A percentile compares a stretch with the other conserved stretches of the same genome.
phyloP scores from a whole-genome alignment of 2,888 invertebrate genomes.

The Incurvaria masculella region DNA sequence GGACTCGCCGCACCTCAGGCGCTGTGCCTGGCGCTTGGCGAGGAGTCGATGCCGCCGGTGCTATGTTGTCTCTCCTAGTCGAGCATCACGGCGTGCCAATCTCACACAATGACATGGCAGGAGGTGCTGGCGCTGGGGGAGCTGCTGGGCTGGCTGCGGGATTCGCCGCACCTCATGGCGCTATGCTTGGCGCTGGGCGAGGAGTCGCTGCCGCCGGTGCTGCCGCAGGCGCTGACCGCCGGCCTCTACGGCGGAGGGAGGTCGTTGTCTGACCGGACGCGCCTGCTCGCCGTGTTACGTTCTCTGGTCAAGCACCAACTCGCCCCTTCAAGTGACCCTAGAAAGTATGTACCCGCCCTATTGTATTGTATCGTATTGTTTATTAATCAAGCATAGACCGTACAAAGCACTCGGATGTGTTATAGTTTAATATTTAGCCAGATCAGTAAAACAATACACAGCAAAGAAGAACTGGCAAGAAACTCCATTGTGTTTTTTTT shows the following conservation, averaged over 20 bases:
- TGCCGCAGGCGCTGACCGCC: slow-evolving; percentile 36
- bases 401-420: too few species aligned
- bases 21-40: slow-evolving; percentile 42
- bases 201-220: slow-evolving; percentile 35
- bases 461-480: too few species aligned
- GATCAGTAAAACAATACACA: too few species aligned
- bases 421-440: too few species aligned
- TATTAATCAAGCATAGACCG: too few species aligned
- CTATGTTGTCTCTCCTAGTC: too few species aligned
- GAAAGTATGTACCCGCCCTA: slow-evolving; percentile 36
- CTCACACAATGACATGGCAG: too few species aligned
- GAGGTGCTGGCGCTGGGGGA: slow-evolving; percentile 44
- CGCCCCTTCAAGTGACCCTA: slow-evolving; percentile 37
- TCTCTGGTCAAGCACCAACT: slow-evolving; percentile 45
- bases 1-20: slow-evolving; percentile 45
- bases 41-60: slow-evolving; percentile 38
- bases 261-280: slow-evolving; percentile 31
- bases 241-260: slow-evolving; percentile 46
- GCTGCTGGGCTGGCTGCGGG: slow-evolving; percentile 46
- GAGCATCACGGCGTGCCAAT: neutral
- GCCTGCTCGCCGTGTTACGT: slow-evolving; percentile 36
- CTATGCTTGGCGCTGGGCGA: slow-evolving; percentile 45
- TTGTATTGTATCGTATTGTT: too few species aligned
- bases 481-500: too few species aligned
- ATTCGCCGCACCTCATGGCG: slow-evolving; percentile 44